Evolutionary conservation across 2,797 vertebrate species (phyloP), one percentile per base, ranked within the genome.

Genomic region (Hoplostethus atlanticus): DNA sequence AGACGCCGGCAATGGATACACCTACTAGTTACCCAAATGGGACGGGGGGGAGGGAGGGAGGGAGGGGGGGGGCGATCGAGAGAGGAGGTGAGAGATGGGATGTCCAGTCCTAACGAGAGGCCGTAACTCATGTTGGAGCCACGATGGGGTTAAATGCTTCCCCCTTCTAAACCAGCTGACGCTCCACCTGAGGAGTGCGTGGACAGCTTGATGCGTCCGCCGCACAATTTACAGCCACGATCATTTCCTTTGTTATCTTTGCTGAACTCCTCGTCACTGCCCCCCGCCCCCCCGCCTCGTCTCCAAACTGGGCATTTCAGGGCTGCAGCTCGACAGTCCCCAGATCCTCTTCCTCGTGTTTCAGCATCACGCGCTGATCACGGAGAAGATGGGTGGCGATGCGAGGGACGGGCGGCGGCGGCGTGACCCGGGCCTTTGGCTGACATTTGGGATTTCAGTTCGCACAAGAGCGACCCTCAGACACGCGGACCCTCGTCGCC

Each of bases 201-300:
- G 34, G 93, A 94, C 89, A 90, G 87, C 88, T 94, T 91, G 76
- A 91, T 92, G 89, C 74, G 84, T 82, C 72, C 50, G 75, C 16
- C 0, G 44, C 42, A 30, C 71, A 83, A 90, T 92, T 93, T 92
- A 92, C 54, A 16, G 71, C 76, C 53, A 0, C 6, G 73, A 89
- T 92, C 80, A 64, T 52, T 53, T 76, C 73, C 83, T 85, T 89
- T 91, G 79, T 90, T 86, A 69, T 86, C 82, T 83, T 75, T 84
- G 69, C 86, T 68, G 76, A 84, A 79, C 68, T 60, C 68, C 38
- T 76, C 40, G 7, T 55, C 75, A 36, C 74, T 3, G 31, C 17
- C 0, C 21, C 21, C 21, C 21, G 21, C 21, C 42, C 71, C 57
- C 66, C 56, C 50, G 40, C 30, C 61, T 77, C 68, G 42, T 77